Evolutionary conservation across 1,140 invertebrate species (phyloP), one percentile per base, ranked within the genome.

Genomic region (Platyura marginata): DNA sequence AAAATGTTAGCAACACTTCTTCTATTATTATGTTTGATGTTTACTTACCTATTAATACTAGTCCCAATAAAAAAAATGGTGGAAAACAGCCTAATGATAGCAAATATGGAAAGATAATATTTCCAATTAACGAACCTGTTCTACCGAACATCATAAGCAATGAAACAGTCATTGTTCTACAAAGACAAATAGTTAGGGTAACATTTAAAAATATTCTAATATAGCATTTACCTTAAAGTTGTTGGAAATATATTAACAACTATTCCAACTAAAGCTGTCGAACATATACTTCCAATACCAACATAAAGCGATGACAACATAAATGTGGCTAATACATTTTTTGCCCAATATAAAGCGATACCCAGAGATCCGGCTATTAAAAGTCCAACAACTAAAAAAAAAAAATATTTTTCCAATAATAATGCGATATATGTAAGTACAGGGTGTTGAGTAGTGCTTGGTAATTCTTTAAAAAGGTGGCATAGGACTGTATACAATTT

Each of bases 111-210:
- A 41, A 41, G 15, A 41, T 9, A n/a, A 41, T 19, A 18, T 41
- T 41, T 15, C 40, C 40, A 15, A 41, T 41, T n/a, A 41, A n/a
- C 8, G 40, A 21, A 32, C 40, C 40, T 8, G 19, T n/a, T 8
- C 40, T 10, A 25, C 40, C 40, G 29, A 41, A 41, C 40, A 41
- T 41, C 40, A 41, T 41, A n/a, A 32, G 6, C 1, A 41, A 11
- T 29, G 40, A 41, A 8, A 41, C 25, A 3, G 22, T 41, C 40
- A 41, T 41, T n/a, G 40, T 41, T 4, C 40, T 41, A 29, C 6
- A 29, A 29, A 29, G 25, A 29, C 25, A 13, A 8, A 6, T 29
- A 29, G 13, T 8, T 13, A 29, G 6, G 13, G 13, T 29, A 13
- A 29, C 25, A 29, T 8, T 8, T 29, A 8, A 29, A 29, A 13